Percentiles rank a stretch among this genome's conserved stretches.
Evolutionary conservation across 2,113 vertebrate genomes (phyloP).

Genomic region (Cinclus cinclus): DNA sequence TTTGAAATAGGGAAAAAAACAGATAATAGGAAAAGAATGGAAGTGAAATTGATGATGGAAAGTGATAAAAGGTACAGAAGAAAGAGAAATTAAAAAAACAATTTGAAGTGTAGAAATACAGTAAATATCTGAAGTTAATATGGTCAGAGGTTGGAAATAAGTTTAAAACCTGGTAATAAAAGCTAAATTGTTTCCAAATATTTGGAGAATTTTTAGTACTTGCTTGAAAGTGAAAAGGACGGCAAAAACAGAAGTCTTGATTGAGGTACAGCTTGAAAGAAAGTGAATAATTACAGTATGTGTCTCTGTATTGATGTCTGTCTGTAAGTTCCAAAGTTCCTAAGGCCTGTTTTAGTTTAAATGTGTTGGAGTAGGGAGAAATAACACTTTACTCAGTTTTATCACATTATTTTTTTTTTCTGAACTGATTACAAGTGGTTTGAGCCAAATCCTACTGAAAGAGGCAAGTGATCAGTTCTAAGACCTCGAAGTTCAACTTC

Average conservation of each 20-base stretch:
- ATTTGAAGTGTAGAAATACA: background rate
- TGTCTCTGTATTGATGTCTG: background rate
- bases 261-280: background rate
- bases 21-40: background rate
- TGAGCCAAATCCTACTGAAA: background rate
- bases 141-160: background rate
- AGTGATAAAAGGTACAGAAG: background rate
- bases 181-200: background rate
- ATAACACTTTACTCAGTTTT: fast-evolving
- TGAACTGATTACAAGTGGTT: background rate
- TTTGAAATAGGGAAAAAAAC: background rate
- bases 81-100: background rate
- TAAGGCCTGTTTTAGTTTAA: background rate
- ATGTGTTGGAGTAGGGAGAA: background rate
- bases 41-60: background rate
- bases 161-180: background rate
- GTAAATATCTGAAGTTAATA: background rate
- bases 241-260: background rate
- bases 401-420: background rate
- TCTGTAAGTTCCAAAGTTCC: background rate
- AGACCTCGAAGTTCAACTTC: background rate
- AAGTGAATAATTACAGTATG: background rate
- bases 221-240: background rate
- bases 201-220: background rate
- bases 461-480: background rate